These are phyloP conservation scores for Enteromius unitaeniatus DNA, from an alignment of 2,797 vertebrate species.

Conservation along the genomic window DNA sequence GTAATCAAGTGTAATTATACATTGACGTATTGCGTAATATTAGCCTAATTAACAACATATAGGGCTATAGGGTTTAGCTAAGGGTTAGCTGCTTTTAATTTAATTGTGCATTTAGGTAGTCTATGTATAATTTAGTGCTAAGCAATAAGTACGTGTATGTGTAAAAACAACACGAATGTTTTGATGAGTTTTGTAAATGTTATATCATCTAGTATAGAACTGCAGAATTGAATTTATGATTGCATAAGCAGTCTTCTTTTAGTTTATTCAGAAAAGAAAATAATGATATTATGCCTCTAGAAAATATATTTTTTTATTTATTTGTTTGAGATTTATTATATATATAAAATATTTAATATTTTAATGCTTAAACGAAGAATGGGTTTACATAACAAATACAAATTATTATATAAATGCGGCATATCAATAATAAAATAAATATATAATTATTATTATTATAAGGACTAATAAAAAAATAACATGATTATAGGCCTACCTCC, in stretches of 20 bases:
- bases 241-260: background rate
- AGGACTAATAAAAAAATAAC: background rate
- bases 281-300: background rate
- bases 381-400: background rate
- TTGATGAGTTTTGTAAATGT: constrained; percentile 1
- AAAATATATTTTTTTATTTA: background rate
- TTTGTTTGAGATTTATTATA: background rate
- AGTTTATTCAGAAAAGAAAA: background rate
- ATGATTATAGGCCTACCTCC: background rate
- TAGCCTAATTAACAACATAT: background rate
- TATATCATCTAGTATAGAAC: background rate
- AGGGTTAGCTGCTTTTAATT: background rate
- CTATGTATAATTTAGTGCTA: background rate
- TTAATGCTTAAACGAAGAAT: background rate
- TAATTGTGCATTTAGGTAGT: background rate
- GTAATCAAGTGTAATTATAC: background rate
- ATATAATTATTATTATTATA: background rate
- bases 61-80: background rate
- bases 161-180: background rate
- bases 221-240: background rate
- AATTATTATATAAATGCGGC: background rate
- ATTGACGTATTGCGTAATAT: background rate
- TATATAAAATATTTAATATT: background rate
- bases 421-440: background rate
- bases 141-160: background rate